Base-by-base conservation (phyloP, 2,888 invertebrate species). In the Dynastes grantii region DNA sequence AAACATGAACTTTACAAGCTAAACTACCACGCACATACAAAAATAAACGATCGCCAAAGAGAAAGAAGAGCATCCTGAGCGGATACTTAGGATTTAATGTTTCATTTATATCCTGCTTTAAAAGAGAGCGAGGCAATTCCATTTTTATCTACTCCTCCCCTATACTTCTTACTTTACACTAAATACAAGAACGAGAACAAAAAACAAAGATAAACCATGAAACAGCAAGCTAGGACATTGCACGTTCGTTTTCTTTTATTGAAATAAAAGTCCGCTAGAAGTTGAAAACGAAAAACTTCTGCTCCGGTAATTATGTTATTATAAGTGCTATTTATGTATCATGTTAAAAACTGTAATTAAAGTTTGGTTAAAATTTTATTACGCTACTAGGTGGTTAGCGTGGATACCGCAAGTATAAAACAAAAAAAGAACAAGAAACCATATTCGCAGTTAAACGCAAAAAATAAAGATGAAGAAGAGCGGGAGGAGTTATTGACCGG, bases 291-390 rank as follows among this genome's bases (percentile, higher is more conserved):
- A 51, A 77, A 55, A 40, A 61, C 37, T 55, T 27, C 63, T 75
- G 45, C 22, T 45, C 37, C 16, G 27, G 75, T 75, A 65, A 78
- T 75, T 78, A 75, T 37, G 51, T 78, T 75, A 55, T 73, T 75
- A 73, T 73, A 78, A 49, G 65, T 16, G 53, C 32, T 78, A 65
- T 75, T 78, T 67, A 65, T 65, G 53, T 58, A 37, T 63, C 29
- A 53, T 73, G 65, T 67, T 67, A 78, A 73, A 78, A 64, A 58
- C 45, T 58, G 65, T 37, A 78, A 78, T 78, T 78, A 78, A 78
- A 67, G 76, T 58, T 55, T 78, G 78, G 75, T 78, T 75, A 64
- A 76, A 76, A n/a, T 76, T 79, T 79, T 79, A 79, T 79, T 71
- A 71, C 63, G 22, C 27, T 51, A 45, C 32, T 64, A 53, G 4